Base-by-base conservation (phyloP, 1,140 invertebrate species). In the Potamilus streckersoni region DNA sequence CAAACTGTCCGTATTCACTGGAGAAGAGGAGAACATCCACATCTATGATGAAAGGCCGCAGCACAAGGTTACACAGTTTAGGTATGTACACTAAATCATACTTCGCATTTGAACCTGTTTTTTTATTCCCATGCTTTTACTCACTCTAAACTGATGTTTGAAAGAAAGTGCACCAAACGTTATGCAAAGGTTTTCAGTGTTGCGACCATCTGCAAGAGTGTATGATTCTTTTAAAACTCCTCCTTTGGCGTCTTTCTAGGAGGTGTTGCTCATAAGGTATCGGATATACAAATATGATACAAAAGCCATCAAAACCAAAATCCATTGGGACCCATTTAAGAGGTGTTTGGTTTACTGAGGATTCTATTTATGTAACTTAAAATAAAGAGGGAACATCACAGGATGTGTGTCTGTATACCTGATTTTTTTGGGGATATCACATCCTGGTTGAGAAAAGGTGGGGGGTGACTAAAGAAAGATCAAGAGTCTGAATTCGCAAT, bases 1-100 rank as follows among this genome's bases (percentile, higher is more conserved):
- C 70, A 94, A 92, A 86, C 88, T 96, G 73, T 93, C 93, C 57
- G 88, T 96, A 60, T 94, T 94, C 84, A 93, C 91, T 80, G 93
- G 93, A 6, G 85, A 90, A 17, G 93, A 94, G 83, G 88, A 90
- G 31, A 82, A 83, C 68, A 81, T 86, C 13, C 81, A 92, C 80
- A 90, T 92, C 79, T 87, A 90, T 27, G 93, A 94, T 86, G 91
- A 92, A 71, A 86, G 92, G 75, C 93, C 93, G 11, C 92, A 93
- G 71, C 93, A 94, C 83, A 94, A 93, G 88, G 91, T 95, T 80
- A 95, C 91, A 16, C 82, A 89, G 49, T 91, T 91, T 76, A 89
- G 85, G 90, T 91, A 2, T 38, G 38, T 38, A 80, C 68, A 60
- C 38, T 38, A 5, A 5, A 38, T 38, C 38, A 49, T n/a, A 27